Conservation (phyloP, 1,140 invertebrate species). For the Sinella curviseta region DNA sequence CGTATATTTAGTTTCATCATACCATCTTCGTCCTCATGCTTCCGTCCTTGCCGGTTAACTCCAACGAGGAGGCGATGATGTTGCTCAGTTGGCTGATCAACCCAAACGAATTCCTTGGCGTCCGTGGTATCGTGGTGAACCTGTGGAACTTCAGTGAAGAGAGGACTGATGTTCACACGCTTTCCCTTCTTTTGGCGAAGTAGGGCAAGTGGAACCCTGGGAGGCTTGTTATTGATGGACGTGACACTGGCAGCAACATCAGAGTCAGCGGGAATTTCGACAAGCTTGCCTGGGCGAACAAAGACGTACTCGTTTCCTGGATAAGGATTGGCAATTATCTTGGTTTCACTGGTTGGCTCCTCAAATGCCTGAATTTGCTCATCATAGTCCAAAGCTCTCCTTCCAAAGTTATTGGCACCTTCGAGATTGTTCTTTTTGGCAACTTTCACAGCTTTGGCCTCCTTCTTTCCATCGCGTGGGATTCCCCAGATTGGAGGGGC, state of each 20-base stretch:
- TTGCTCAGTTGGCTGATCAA: not conserved
- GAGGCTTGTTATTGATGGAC: slow-evolving; percentile 41
- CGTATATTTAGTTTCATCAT: not conserved
- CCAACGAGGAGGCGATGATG: not conserved
- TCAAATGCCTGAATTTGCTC: slow-evolving; percentile 15
- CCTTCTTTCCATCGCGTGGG: not conserved
- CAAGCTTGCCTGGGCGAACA: slow-evolving; percentile 28
- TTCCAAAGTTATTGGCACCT: slow-evolving; percentile 20
- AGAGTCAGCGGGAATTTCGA: not conserved
- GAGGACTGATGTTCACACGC: slow-evolving; percentile 40
- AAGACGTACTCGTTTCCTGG: slow-evolving; percentile 44
- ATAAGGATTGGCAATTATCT: slow-evolving; percentile 34
- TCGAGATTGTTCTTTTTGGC: not conserved
- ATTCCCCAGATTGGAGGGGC: slow-evolving; percentile 27
- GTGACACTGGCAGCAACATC: slow-evolving; percentile 34
- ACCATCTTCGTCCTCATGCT: not conserved
- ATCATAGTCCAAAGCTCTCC: slow-evolving; percentile 27
- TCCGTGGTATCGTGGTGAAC: not conserved
- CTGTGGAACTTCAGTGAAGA: slow-evolving; percentile 30
- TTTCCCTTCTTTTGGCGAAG: slow-evolving; percentile 42
- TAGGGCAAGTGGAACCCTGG: slow-evolving; percentile 36
- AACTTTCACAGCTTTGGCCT: not conserved
- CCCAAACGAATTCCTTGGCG: slow-evolving; percentile 13
- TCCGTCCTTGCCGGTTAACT: not conserved
- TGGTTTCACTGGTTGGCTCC: not conserved